Conservation (phyloP, 2,113 vertebrate genomes). For the Chloropsis cyanopogon region DNA sequence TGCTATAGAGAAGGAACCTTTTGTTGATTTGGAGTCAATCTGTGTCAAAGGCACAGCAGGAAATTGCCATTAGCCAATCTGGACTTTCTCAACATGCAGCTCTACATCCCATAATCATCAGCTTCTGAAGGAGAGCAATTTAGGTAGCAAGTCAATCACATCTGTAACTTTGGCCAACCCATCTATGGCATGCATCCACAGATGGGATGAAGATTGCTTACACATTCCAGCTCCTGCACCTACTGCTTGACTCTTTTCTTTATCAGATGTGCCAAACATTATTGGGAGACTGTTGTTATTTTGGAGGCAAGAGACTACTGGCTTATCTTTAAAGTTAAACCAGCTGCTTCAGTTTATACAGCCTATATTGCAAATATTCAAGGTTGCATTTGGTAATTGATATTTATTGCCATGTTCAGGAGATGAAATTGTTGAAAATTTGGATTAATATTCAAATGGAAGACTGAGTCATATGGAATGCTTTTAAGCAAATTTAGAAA, state of each 20-base stretch:
- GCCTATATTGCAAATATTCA: neutral
- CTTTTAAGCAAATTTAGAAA: constrained; percentile 17
- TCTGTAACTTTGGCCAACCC: neutral
- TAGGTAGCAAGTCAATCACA: constrained; percentile 44
- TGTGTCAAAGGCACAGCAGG: constrained; percentile 64
- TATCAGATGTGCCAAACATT: constrained; percentile 6
- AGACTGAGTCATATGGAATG: neutral
- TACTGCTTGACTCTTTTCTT: neutral
- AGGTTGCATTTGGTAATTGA: neutral
- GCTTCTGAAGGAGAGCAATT: constrained; percentile 32
- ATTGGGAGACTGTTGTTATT: neutral
- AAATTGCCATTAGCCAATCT: constrained; percentile 64
- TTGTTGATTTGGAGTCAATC: constrained; percentile 64
- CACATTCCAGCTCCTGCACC: constrained; percentile 5
- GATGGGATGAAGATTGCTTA: constrained; percentile 45
- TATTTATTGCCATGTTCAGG: neutral
- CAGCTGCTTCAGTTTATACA: constrained; percentile 25
- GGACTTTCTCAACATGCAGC: constrained; percentile 65
- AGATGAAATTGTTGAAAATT: neutral
- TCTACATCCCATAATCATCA: constrained; percentile 46
- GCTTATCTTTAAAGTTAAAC: neutral
- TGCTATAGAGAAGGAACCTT: constrained; percentile 28
- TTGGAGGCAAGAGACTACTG: neutral
- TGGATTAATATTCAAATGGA: neutral
- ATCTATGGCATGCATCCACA: neutral